These are phyloP conservation scores for Neolamprologus modestus DNA, from an alignment of 2,113 vertebrate species.

Conservation along the genomic window DNA sequence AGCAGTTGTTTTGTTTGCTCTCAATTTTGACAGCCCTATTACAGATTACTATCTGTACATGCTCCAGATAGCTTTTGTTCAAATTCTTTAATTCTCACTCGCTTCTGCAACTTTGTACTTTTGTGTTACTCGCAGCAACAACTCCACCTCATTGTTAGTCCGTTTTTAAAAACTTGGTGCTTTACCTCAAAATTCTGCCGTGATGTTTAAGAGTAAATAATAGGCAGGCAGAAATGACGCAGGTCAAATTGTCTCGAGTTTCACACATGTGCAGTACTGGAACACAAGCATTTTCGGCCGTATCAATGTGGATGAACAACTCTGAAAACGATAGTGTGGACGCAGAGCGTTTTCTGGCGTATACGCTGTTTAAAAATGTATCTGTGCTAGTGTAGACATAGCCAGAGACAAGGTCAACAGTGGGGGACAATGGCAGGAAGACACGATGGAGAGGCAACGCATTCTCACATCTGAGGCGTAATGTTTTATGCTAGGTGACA, in stretches of 20 bases:
- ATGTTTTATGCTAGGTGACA: not conserved
- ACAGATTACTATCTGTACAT: not conserved
- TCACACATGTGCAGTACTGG: not conserved
- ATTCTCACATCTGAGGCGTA: not conserved
- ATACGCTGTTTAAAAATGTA: not conserved
- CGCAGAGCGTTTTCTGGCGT: not conserved
- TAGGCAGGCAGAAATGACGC: not conserved
- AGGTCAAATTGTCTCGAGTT: not conserved
- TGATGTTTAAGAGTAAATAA: not conserved
- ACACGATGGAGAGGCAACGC: not conserved
- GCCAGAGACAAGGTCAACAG: not conserved
- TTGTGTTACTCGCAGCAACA: not conserved
- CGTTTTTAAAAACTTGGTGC: not conserved
- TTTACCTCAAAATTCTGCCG: not conserved
- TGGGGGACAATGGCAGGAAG: not conserved
- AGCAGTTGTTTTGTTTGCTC: not conserved
- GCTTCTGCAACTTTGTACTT: not conserved
- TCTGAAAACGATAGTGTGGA: not conserved
- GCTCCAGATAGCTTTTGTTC: not conserved
- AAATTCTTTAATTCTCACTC: not conserved
- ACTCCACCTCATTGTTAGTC: not conserved
- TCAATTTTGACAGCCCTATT: not conserved
- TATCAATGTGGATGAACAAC: not conserved
- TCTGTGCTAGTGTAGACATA: not conserved
- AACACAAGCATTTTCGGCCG: not conserved